Conservation (phyloP, 2,797 vertebrate genomes). For the Graptemys geographica region DNA sequence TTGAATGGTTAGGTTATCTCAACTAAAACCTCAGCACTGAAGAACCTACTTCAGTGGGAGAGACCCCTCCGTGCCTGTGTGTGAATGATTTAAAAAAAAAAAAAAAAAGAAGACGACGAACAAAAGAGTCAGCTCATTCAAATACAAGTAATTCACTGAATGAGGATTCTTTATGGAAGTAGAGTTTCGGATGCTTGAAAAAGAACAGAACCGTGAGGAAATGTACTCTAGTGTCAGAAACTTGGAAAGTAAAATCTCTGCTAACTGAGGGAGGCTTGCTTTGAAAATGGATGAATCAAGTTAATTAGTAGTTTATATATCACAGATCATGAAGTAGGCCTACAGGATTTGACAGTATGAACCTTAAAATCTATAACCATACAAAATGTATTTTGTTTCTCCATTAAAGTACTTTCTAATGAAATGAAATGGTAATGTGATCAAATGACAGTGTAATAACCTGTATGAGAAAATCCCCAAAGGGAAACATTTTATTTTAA, state of each 20-base stretch:
- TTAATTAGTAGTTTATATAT: slow-evolving; percentile 60
- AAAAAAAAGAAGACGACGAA: slow-evolving; percentile 48
- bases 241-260: slow-evolving; percentile 27
- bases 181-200: slow-evolving; percentile 46
- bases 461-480: slow-evolving; percentile 43
- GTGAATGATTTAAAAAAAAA: slow-evolving; percentile 64
- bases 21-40: slow-evolving; percentile 61
- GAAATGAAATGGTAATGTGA: slow-evolving; percentile 43
- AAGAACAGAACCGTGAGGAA: slow-evolving; percentile 49
- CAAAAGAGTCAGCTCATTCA: slow-evolving; percentile 72
- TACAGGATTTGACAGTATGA: slow-evolving; percentile 35
- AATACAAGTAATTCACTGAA: slow-evolving; percentile 41
- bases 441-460: slow-evolving; percentile 49
- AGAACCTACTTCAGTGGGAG: slow-evolving; percentile 55
- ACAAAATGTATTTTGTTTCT: neutral
- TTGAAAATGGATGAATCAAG: slow-evolving; percentile 60
- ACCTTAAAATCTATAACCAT: slow-evolving; percentile 1
- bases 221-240: slow-evolving; percentile 53
- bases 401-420: slow-evolving; percentile 33
- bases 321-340: neutral
- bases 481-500: slow-evolving; percentile 38
- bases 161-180: slow-evolving; percentile 16
- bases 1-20: slow-evolving; percentile 77
- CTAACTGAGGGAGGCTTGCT: slow-evolving; percentile 2
- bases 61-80: slow-evolving; percentile 56